Percentiles rank a stretch among this genome's conserved stretches.
Conservation (phyloP, 2,797 vertebrate genomes). For the Ambastaia sidthimunki region DNA sequence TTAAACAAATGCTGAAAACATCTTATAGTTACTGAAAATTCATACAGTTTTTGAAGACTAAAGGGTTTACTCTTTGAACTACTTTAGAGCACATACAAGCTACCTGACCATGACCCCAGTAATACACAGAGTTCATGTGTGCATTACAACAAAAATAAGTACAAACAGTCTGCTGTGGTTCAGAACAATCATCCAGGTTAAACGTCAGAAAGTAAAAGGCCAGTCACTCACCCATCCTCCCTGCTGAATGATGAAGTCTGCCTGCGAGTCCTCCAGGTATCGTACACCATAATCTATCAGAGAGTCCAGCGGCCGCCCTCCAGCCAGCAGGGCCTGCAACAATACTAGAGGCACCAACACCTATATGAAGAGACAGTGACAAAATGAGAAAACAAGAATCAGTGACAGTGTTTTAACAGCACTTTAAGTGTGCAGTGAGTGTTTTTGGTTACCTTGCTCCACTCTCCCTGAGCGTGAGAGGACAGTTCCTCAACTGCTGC, state of each 20-base stretch:
- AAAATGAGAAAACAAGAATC: background rate
- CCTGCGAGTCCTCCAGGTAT: slow-evolving; percentile 85
- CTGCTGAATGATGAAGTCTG: slow-evolving; percentile 87
- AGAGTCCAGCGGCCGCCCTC: slow-evolving; percentile 77
- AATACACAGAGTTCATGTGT: too few relatives aligned
- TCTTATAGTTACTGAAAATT: too few relatives aligned
- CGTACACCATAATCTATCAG: slow-evolving; percentile 84
- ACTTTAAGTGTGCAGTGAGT: background rate
- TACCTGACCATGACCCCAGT: too few relatives aligned
- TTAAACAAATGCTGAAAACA: too few relatives aligned
- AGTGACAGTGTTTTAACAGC: background rate
- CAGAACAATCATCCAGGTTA: background rate
- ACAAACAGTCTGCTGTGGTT: background rate
- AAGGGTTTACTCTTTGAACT: too few relatives aligned
- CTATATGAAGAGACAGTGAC: slow-evolving; percentile 65
- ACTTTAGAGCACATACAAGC: too few relatives aligned
- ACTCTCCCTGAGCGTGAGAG: slow-evolving; percentile 81
- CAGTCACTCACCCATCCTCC: slow-evolving; percentile 92
- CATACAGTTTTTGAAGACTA: too few relatives aligned
- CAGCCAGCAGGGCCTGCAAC: slow-evolving; percentile 81
- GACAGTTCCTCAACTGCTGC: slow-evolving; percentile 77
- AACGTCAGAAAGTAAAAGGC: background rate
- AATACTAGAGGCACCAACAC: slow-evolving; percentile 90
- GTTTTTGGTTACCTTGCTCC: slow-evolving; percentile 84
- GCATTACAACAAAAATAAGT: too few relatives aligned